These are phyloP conservation scores for Boulengeromyrus knoepffleri DNA, from an alignment of 2,113 vertebrate species.

Conservation along the genomic window DNA sequence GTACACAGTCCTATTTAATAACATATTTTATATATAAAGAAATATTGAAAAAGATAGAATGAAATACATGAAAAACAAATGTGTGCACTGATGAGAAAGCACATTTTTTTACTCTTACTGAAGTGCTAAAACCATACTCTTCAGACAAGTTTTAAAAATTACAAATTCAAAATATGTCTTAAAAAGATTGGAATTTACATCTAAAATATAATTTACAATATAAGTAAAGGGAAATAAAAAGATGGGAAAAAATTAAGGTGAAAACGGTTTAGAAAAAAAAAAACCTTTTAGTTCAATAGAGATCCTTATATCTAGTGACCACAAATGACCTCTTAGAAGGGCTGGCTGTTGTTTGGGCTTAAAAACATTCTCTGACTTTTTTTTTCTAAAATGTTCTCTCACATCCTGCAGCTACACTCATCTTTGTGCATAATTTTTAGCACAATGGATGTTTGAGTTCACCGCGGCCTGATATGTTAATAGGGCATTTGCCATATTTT, in stretches of 20 bases:
- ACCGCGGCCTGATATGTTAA: neutral
- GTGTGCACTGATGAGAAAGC: neutral
- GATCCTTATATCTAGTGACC: neutral
- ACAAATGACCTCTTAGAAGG: neutral
- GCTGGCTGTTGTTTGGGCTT: neutral
- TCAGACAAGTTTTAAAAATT: neutral
- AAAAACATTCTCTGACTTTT: neutral
- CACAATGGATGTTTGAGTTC: neutral
- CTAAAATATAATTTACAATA: neutral
- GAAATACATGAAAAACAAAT: neutral
- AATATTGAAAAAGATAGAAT: neutral
- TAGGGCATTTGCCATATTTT: neutral
- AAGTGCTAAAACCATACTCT: neutral
- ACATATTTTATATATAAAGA: neutral
- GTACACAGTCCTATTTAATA: neutral
- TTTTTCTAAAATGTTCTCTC: neutral
- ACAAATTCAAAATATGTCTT: neutral
- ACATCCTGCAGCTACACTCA: neutral
- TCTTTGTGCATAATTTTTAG: neutral
- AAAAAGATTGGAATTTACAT: neutral
- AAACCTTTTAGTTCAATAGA: neutral
- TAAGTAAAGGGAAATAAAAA: neutral
- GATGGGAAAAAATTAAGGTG: neutral
- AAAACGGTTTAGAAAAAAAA: neutral
- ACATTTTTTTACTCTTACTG: neutral